A percentile compares a stretch with the other conserved stretches of the same genome.
Evolutionary conservation across 1,140 invertebrate genomes (phyloP).

Genomic region (Laupala kohalensis): DNA sequence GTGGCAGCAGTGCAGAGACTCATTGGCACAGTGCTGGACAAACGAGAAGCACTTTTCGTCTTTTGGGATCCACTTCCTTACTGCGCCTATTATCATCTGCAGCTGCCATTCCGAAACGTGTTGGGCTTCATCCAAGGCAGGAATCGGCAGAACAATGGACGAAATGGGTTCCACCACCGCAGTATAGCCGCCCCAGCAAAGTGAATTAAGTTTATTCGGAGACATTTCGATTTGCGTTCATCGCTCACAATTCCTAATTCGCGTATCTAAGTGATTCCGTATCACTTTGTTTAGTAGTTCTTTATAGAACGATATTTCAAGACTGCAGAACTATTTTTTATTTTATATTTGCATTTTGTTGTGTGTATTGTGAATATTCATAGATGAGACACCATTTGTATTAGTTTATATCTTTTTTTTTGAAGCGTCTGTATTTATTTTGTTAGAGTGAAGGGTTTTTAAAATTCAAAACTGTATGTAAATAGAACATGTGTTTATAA

Average conservation of each 20-base stretch:
- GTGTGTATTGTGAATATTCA: neutral
- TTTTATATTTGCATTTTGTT: neutral
- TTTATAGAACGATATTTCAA: neutral
- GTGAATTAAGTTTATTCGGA: constrained; percentile 19
- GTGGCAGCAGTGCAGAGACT: constrained; percentile 38
- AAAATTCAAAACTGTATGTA: too few species aligned
- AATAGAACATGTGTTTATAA: too few species aligned
- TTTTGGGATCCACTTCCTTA: constrained; percentile 73
- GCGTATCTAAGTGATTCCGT: neutral
- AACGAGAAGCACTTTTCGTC: constrained; percentile 58
- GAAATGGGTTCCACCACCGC: constrained; percentile 26
- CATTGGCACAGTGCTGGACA: constrained; percentile 51
- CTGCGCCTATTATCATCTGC: constrained; percentile 67
- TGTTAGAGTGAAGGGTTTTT: neutral
- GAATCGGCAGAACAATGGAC: neutral
- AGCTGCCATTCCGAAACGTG: constrained; percentile 50
- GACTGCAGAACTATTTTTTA: neutral
- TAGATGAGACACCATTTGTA: neutral
- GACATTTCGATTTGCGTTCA: too few species aligned
- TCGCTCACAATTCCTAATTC: too few species aligned
- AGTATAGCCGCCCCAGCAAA: constrained; percentile 26
- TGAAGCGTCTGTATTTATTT: neutral
- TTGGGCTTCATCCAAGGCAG: constrained; percentile 31
- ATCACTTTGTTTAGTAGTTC: neutral
- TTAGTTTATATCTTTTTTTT: neutral